A percentile compares a stretch with the other conserved stretches of the same genome.
phyloP scores from a whole-genome alignment of 2,113 vertebrate species.

The Lichenostomus cassidix region DNA sequence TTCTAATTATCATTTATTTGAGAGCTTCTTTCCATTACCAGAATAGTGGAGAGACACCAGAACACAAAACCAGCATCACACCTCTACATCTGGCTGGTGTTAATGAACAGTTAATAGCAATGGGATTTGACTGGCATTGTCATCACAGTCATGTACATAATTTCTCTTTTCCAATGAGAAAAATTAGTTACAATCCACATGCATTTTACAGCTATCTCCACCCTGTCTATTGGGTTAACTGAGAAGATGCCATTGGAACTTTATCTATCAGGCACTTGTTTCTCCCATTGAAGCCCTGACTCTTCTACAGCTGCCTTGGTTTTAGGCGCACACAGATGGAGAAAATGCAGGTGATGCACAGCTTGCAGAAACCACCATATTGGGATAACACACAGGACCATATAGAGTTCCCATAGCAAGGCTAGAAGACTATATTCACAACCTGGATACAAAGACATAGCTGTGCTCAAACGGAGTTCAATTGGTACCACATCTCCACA shows the following conservation, averaged over 20 bases:
- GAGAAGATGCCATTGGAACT: background rate
- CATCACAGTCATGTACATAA: too few relatives aligned
- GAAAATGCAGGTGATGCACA: background rate
- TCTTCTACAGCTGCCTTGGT: background rate
- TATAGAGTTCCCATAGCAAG: fast-evolving
- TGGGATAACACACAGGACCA: background rate
- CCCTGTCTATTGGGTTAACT: background rate
- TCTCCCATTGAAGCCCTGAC: background rate
- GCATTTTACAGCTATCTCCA: background rate
- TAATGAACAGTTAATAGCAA: background rate
- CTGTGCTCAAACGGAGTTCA: background rate
- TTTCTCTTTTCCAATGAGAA: background rate
- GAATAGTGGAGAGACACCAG: background rate
- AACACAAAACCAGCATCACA: background rate
- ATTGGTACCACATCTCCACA: background rate
- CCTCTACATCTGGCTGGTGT: background rate
- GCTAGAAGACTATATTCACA: background rate
- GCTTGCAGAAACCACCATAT: background rate
- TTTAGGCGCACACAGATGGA: background rate
- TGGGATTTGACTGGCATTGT: background rate
- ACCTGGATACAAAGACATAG: background rate
- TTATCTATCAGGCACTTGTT: background rate
- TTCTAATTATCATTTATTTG: background rate
- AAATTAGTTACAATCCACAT: too few relatives aligned
- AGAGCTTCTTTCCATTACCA: background rate